Conservation (phyloP, 2,888 invertebrate species). For the Aplocera efformata region DNA sequence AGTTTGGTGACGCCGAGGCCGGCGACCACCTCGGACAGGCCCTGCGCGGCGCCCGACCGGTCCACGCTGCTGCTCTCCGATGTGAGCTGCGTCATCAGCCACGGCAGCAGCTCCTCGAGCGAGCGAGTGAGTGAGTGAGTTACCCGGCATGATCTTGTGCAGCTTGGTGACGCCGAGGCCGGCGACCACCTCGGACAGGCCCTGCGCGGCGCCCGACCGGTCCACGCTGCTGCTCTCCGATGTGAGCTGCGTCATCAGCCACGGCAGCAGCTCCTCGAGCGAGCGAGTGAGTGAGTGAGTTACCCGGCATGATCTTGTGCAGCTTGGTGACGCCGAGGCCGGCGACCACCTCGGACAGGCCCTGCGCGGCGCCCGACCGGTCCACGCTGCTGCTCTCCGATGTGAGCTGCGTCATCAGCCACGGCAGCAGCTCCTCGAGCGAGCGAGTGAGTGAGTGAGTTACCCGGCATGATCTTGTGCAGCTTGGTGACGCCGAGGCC, state of each 20-base stretch:
- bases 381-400: constrained; percentile 97
- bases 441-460: constrained; percentile 41
- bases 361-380: constrained; percentile 97
- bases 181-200: constrained; percentile 97
- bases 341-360: constrained; percentile 98
- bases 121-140: neutral
- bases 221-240: constrained; percentile 97
- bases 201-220: constrained; percentile 97
- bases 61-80: constrained; percentile 97
- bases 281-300: constrained; percentile 41
- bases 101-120: no score
- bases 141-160: constrained; percentile 96
- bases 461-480: constrained; percentile 96
- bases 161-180: constrained; percentile 97
- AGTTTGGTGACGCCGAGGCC: constrained; percentile 97
- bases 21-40: constrained; percentile 97
- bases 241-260: constrained; percentile 98
- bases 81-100: constrained; percentile 82
- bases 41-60: constrained; percentile 97
- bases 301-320: constrained; percentile 96
- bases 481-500: constrained; percentile 97
- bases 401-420: constrained; percentile 98
- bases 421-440: constrained; percentile 97
- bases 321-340: constrained; percentile 97
- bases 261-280: constrained; percentile 97